Base-by-base conservation (phyloP, 1,140 invertebrate genomes). In the Bombus waltoni region DNA sequence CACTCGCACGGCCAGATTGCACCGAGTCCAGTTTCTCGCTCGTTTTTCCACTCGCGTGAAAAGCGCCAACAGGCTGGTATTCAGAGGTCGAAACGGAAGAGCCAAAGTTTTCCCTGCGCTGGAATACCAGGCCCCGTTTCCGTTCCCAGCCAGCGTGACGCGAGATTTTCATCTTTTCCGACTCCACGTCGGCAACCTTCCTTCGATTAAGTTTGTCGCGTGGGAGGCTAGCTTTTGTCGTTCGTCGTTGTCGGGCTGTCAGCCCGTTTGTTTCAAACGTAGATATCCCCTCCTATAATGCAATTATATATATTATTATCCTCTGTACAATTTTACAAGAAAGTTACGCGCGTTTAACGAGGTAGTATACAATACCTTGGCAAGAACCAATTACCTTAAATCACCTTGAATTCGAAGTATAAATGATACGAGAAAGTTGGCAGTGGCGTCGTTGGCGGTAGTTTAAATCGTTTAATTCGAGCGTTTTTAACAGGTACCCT, bases 111-210 rank as follows among this genome's bases (percentile, higher is more conserved):
- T 74, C 40, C 72, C 4, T 22, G 4, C 28, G 40, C 4, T 44
- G 40, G 28, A 72, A 42, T 13, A 6, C 9, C 9, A 15, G 42
- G 40, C 40, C 28, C 15, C 18, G 72, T 9, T 74, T 74, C 72
- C 72, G 72, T 74, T 74, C 72, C 44, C 42, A 74, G 10, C 8
- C 2, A 4, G 10, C 32, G 10, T 38, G 53, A 28, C 62, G n/a
- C 62, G 8, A 32, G 44, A 74, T 74, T 72, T 72, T 72, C 71
- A 72, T 75, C 47, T 75, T 53, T 75, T 38, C 40, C 47, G 32
- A 35, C 11, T 10, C 22, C 6, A 68, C 18, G 38, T 32, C 40
- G 35, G 18, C 35, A 28, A 11, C 40, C 22, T 70, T 28, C 35
- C 68, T 70, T 35, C 4, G 35, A 10, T 70, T 40, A 40, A 53